Base-by-base conservation (phyloP, 2,797 vertebrate species). In the Poeciliopsis turneri region DNA sequence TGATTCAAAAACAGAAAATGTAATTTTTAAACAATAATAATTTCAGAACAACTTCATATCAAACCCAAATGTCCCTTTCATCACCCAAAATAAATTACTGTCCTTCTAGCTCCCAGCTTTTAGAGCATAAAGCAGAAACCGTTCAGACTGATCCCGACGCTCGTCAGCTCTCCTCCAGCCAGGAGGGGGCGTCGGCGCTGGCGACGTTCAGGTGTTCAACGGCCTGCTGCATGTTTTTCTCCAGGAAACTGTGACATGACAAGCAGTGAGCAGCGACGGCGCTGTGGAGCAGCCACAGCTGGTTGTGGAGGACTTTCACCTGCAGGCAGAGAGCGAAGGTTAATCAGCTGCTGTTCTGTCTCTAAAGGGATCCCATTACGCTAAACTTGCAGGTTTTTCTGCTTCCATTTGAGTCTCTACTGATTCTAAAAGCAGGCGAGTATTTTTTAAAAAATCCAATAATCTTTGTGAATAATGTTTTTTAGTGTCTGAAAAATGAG, bases 251-350 rank as follows among this genome's bases (percentile, higher is more conserved):
- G 86, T 98, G 97, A 84, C 97, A 97, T 1, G 97, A 96, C 8
- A 96, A 92, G 80, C 96, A 96, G 92, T 97, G 96, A 0, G 97
- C 95, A 0, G 97, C 96, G 2, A 97, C 94, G 71, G 97, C 97
- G 13, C 95, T 94, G 88, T 98, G 97, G 87, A 98, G 96, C 84
- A 98, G 95, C 92, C 96, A 93, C 55, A 98, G 86, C 87, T 98
- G 97, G 85, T 98, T 96, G 84, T 97, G 97, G 83, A 98, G 93
- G 0, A 98, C 97, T 86, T 97, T 98, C 36, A 98, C 97, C 97
- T 98, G 95, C 20, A 78, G 53, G 25, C 10, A 70, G 4, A 49
- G 3, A 11, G 23, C 20, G 13, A 66, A 45, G 36, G 39, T 39
- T 11, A 41, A 66, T 23, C 55, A 28, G 55, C n/a, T 30, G 11